Percentiles rank a stretch among this genome's conserved stretches.
Conservation (phyloP, 2,797 vertebrate species). For the Telmatherina bonti region DNA sequence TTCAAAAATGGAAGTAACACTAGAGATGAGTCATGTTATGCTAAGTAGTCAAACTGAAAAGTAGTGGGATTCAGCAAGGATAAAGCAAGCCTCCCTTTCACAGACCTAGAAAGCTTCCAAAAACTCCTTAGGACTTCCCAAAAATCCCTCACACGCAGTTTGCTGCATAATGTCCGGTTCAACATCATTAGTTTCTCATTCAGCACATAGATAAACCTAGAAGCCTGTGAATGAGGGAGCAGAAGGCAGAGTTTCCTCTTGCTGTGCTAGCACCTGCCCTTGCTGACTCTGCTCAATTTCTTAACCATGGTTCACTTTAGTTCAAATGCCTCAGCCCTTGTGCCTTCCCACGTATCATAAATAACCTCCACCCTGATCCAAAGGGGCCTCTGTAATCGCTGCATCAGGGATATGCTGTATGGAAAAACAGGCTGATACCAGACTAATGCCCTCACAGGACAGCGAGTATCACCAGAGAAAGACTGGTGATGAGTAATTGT, state of each 20-base stretch:
- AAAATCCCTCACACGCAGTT: conserved; percentile 18
- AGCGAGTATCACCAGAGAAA: conserved; percentile 52
- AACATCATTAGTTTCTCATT: conserved; percentile 32
- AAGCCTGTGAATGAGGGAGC: conserved; percentile 49
- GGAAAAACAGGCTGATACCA: conserved; percentile 54
- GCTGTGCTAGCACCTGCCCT: conserved; percentile 69
- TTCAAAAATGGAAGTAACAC: background rate
- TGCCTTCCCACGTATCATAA: conserved; percentile 76
- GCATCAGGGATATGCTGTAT: conserved; percentile 65
- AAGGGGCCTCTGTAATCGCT: conserved; percentile 67
- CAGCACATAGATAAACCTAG: conserved; percentile 46
- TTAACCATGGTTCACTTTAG: conserved; percentile 70
- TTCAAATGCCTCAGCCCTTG: conserved; percentile 68
- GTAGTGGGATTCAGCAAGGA: background rate
- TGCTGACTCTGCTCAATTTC: conserved; percentile 72
- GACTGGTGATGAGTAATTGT: conserved; percentile 69
- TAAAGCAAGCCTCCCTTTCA: conserved; percentile 9
- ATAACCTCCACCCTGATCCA: conserved; percentile 69
- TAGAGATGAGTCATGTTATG: background rate
- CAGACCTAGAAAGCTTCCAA: background rate
- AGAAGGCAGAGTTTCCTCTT: conserved; percentile 64
- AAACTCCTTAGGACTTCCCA: background rate
- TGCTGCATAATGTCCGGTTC: conserved; percentile 24
- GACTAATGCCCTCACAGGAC: conserved; percentile 68
- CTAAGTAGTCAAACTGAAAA: background rate